These are phyloP conservation scores for Hormaphis cornu DNA, from an alignment of 1,140 invertebrate genomes.

Conservation along the genomic window DNA sequence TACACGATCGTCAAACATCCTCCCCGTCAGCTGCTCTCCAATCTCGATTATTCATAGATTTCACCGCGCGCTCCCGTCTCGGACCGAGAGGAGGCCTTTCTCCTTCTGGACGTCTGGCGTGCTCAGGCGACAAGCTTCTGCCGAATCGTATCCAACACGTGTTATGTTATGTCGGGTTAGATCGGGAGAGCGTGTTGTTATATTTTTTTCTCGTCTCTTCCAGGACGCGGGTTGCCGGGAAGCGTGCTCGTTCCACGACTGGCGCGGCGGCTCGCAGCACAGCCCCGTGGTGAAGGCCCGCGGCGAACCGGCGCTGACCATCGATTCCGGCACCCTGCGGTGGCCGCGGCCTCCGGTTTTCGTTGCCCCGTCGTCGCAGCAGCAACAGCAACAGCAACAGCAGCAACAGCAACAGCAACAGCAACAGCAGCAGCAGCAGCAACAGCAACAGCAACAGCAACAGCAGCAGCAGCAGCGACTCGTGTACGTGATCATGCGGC, in stretches of 20 bases:
- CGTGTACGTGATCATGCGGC: conserved; percentile 60
- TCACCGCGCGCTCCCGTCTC: too few species aligned
- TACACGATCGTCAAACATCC: not conserved
- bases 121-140: too few species aligned
- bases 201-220: conserved; percentile 40
- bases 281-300: conserved; percentile 57
- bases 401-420: too few species aligned
- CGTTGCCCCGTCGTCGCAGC: conserved; percentile 39
- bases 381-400: too few species aligned
- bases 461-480: too few species aligned
- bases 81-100: too few species aligned
- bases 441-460: too few species aligned
- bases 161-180: too few species aligned
- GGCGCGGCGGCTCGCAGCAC: conserved; percentile 49
- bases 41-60: not conserved
- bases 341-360: conserved; percentile 51
- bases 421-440: too few species aligned
- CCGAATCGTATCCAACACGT: not conserved
- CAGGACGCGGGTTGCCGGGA: conserved; percentile 60
- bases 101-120: too few species aligned
- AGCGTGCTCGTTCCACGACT: conserved; percentile 56
- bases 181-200: not conserved
- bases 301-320: conserved; percentile 52
- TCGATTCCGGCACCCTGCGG: conserved; percentile 48
- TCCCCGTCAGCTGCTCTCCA: not conserved